A percentile compares a stretch with the other conserved stretches of the same genome.
phyloP scores from a whole-genome alignment of 2,797 vertebrate species.

The Sorex maritimensis region DNA sequence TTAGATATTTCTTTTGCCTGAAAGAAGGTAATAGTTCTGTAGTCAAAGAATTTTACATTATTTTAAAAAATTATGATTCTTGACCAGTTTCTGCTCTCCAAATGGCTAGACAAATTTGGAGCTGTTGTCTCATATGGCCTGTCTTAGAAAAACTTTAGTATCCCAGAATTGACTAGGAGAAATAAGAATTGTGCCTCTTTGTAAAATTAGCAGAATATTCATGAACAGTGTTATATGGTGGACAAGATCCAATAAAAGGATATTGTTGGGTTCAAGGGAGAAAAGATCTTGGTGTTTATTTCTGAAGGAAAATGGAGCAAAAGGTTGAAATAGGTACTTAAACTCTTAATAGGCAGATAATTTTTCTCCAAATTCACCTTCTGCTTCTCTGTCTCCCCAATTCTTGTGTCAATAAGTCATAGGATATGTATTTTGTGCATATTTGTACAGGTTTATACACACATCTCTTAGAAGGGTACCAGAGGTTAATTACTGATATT shows the following conservation, averaged over 20 bases:
- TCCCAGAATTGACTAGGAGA: not conserved
- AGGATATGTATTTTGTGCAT: not conserved
- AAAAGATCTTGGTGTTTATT: not conserved
- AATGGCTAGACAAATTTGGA: conserved; percentile 16
- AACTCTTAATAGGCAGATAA: not conserved
- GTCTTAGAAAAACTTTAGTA: conserved; percentile 8
- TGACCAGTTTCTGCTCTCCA: conserved; percentile 12
- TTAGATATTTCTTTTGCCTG: conserved; percentile 26
- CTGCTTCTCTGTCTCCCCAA: not conserved
- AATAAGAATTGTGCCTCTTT: not conserved
- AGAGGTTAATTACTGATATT: conserved; percentile 60
- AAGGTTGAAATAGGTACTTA: not conserved
- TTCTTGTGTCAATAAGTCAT: not conserved
- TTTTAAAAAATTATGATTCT: conserved; percentile 11
- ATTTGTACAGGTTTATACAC: not conserved
- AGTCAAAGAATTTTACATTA: conserved; percentile 42
- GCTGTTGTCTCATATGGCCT: not conserved
- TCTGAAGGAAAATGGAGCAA: conserved; percentile 30
- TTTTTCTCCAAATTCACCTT: not conserved
- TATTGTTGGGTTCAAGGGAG: not conserved
- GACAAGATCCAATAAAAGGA: conserved; percentile 1
- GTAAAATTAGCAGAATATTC: conserved; percentile 47
- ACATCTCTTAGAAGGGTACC: conserved; percentile 21
- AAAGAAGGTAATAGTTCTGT: conserved; percentile 5
- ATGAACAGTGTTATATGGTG: not conserved